Evolutionary conservation across 2,113 vertebrate genomes (phyloP), one percentile per base, ranked within the genome.

Genomic region (Numenius arquata): DNA sequence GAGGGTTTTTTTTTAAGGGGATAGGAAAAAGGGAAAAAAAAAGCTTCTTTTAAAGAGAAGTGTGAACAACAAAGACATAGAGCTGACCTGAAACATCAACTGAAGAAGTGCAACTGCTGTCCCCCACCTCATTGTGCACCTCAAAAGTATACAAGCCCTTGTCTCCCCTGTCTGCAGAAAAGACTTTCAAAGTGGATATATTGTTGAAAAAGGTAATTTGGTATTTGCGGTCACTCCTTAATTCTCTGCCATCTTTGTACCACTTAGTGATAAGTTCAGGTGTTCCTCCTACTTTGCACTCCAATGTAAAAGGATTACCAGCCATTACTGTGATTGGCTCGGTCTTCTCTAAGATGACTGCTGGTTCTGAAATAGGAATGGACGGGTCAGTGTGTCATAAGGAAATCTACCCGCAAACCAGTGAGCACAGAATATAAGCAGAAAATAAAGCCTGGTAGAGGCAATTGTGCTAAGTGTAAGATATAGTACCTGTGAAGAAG

Each of bases 51-150:
- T 93, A 87, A 85, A 77, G 59, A 86, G 5, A 83, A 73, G 5
- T 17, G 38, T 67, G 79, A 89, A 90, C 12, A 82, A 93, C 45
- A 70, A 70, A 85, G 30, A 65, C 56, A 76, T 15, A 52, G 12
- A 68, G 97, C 99, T 98, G 96, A 99, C 99, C 99, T 89, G 99
- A 98, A 88, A 99, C 98, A 22, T 99, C 98, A 95, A 99, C 98
- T 21, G 99, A 99, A 72, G 98, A 98, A 45, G 98, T 99, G 93
- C 99, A 99, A 91, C 98, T 99, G 97, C 99, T 99, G 95, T 99
- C 99, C 29, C 99, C 99, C 79, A 99, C 99, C 95, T 99, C 99
- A 93, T 99, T 99, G 22, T 98, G 98, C 78, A 99, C 99, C 92
- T 99, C 99, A 96, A 99, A 98, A 85, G 98, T 99, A 82, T 99